phyloP scores from a whole-genome alignment of 2,797 vertebrate species.

The Anguilla megastoma region DNA sequence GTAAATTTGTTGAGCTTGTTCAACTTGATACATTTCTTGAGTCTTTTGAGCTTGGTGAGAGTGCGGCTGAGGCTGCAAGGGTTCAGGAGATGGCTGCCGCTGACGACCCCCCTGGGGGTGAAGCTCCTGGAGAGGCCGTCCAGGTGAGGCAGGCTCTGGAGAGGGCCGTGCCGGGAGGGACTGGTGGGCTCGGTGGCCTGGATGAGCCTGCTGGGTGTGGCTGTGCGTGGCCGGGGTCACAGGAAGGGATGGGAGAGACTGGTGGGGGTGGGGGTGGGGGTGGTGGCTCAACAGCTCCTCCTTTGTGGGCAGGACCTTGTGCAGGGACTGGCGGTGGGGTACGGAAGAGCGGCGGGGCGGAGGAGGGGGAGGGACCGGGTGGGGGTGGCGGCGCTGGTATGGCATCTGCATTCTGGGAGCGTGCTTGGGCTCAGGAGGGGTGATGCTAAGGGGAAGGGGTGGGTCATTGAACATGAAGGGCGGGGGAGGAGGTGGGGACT shows the following conservation, averaged over 20 bases:
- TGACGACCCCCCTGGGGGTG: slow-evolving; percentile 50
- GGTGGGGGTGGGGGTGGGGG: slow-evolving; percentile 61
- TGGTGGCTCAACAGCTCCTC: slow-evolving; percentile 72
- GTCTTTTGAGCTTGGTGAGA: slow-evolving; percentile 55
- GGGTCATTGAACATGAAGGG: slow-evolving; percentile 84
- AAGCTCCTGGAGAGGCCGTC: neutral
- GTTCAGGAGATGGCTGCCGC: slow-evolving; percentile 62
- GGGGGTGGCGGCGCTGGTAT: slow-evolving; percentile 72
- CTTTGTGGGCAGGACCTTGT: slow-evolving; percentile 69
- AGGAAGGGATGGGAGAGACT: slow-evolving; percentile 70
- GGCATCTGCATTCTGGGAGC: slow-evolving; percentile 66
- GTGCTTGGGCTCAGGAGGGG: slow-evolving; percentile 66
- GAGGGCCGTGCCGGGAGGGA: slow-evolving; percentile 73
- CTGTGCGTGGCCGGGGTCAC: slow-evolving; percentile 57
- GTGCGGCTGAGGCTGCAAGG: slow-evolving; percentile 54
- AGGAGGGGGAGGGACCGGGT: slow-evolving; percentile 76
- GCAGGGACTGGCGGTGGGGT: slow-evolving; percentile 74
- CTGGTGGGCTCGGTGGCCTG: slow-evolving; percentile 73
- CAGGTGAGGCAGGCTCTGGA: slow-evolving; percentile 51
- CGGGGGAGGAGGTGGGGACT: slow-evolving; percentile 84
- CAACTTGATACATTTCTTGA: slow-evolving; percentile 32
- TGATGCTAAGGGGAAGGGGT: slow-evolving; percentile 50
- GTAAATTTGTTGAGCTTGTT: slow-evolving; percentile 58
- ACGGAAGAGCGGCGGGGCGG: slow-evolving; percentile 73
- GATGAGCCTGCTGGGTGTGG: slow-evolving; percentile 27